Conservation (phyloP, 2,888 invertebrate genomes). For the Apantesis nais region DNA sequence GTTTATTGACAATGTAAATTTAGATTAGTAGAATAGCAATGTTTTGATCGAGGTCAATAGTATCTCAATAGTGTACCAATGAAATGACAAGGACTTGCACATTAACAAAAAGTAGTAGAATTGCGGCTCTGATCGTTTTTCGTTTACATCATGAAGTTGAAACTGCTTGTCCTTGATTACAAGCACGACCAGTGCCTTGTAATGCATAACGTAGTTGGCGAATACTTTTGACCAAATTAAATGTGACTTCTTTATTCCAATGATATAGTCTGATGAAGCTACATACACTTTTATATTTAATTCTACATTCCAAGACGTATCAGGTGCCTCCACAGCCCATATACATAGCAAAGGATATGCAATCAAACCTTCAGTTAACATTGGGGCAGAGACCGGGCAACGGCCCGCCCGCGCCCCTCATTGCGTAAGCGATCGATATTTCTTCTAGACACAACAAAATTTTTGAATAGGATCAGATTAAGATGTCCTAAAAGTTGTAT, state of each 20-base stretch:
- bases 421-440: constrained; percentile 47
- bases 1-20: too few species aligned
- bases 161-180: too few species aligned
- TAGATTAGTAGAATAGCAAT: too few species aligned
- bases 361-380: constrained; percentile 46
- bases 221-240: background rate
- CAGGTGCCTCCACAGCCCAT: background rate
- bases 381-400: constrained; percentile 34
- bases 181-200: too few species aligned
- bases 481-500: constrained; percentile 5
- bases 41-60: too few species aligned
- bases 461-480: constrained; percentile 27
- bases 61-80: too few species aligned
- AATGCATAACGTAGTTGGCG: too few species aligned
- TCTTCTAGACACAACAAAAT: constrained; percentile 37
- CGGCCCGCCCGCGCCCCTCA: constrained; percentile 30
- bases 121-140: too few species aligned
- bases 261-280: background rate
- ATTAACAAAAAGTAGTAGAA: too few species aligned
- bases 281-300: background rate
- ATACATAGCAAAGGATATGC: constrained; percentile 3
- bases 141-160: too few species aligned
- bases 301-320: background rate
- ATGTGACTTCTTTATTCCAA: background rate
- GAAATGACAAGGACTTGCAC: too few species aligned